Evolutionary conservation across 2,113 vertebrate genomes (phyloP), one percentile per base, ranked within the genome.

Genomic region (Crotalus horridus): DNA sequence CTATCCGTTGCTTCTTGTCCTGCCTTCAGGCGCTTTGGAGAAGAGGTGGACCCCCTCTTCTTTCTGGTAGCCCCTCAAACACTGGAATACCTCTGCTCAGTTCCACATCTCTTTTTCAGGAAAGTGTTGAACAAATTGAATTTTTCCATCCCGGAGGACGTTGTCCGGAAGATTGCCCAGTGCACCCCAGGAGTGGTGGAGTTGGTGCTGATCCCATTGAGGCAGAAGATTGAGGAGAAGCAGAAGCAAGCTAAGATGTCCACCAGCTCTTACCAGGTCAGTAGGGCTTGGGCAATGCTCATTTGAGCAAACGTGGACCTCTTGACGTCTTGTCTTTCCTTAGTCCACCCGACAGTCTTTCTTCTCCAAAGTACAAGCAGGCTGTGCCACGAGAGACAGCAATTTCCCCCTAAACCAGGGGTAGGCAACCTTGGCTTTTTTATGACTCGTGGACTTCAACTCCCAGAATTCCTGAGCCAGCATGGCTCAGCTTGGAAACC

Each of bases 101-200:
- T 9, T 13, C 26, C 12, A n/a, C 4, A 0, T 29, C 0, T n/a
- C 53, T 26, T 51, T 59, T 90, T 1, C 15, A 98, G 98, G 96
- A 98, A 97, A 56, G 98, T 98, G 74, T 94, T 98, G 94, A 96
- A 90, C 46, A 97, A 96, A 91, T 93, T 98, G 90, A 97, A 97
- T 85, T 97, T 98, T 92, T 97, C 95, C 0, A 21, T 98, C 10
- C 97, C 98, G 0, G 96, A 95, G 0, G 97, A 97, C 0, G 58
- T 97, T 89, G 96, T 98, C 93, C 96, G 23, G 88, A 97, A 97
- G 94, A 94, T 98, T 0, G 96, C 94, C 0, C 97, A 97, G 93
- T 97, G 97, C 88, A 91, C 61, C 0, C 98, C 97, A 0, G 98
- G 98, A 0, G 90, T 93, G 24, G 97, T 97, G 91, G 98, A 98